phyloP scores from a whole-genome alignment of 2,113 vertebrate species.

The Hydrolagus affinis region DNA sequence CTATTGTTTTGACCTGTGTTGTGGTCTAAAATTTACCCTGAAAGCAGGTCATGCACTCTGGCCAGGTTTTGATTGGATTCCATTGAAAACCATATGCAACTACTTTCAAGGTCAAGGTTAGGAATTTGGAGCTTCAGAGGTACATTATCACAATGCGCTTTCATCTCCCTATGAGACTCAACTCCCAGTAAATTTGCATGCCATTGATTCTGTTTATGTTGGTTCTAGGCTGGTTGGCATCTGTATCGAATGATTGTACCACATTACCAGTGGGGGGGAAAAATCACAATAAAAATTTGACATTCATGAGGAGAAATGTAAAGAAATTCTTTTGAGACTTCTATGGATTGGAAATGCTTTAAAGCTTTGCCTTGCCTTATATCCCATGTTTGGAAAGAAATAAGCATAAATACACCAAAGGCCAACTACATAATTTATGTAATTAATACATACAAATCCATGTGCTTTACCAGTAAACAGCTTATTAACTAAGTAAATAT shows the following conservation, averaged over 20 bases:
- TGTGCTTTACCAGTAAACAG: not conserved
- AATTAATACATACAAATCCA: not conserved
- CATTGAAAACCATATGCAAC: not conserved
- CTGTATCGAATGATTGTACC: not conserved
- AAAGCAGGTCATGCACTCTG: not conserved
- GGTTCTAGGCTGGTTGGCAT: not conserved
- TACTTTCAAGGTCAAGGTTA: not conserved
- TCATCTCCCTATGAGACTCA: not conserved
- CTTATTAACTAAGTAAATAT: not conserved
- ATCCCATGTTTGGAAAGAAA: not conserved
- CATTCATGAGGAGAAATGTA: not conserved
- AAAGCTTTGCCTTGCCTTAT: not conserved
- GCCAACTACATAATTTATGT: not conserved
- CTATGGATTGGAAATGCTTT: not conserved
- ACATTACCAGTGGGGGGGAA: not conserved
- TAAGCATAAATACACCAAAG: not conserved
- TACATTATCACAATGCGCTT: not conserved
- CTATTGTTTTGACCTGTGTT: not conserved
- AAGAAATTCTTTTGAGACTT: not conserved
- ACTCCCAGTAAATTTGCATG: not conserved
- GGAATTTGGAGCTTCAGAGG: not conserved
- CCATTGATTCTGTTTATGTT: not conserved
- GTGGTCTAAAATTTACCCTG: not conserved
- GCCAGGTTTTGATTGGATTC: not conserved
- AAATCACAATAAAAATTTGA: not conserved